A percentile compares a stretch with the other conserved stretches of the same genome.
Evolutionary conservation across 1,140 invertebrate species (phyloP).

Genomic region (Atopsyche davidsoni): DNA sequence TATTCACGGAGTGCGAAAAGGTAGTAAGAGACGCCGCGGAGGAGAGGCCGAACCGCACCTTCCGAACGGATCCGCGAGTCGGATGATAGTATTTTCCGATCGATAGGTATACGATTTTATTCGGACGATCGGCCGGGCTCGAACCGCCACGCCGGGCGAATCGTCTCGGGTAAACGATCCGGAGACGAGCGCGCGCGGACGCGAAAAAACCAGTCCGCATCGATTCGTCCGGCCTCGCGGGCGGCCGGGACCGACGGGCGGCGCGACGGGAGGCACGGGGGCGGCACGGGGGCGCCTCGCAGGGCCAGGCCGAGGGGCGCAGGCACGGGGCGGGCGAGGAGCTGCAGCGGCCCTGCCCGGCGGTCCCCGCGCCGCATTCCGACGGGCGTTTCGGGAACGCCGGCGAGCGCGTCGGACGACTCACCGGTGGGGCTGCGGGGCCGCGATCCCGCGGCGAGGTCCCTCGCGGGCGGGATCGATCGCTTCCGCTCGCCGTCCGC

Average conservation of each 20-base stretch:
- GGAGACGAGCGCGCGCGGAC: constrained; percentile 3
- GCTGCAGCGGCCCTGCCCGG: constrained; percentile 20
- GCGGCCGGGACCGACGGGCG: background rate
- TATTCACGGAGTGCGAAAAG: too few species aligned
- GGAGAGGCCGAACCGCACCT: too few species aligned
- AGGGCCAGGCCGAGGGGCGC: constrained; percentile 15
- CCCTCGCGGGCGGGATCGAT: constrained; percentile 32
- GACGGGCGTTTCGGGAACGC: constrained; percentile 28
- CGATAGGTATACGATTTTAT: too few species aligned
- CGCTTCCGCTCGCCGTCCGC: background rate
- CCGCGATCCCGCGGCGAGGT: constrained; percentile 9
- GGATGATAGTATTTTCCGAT: too few species aligned
- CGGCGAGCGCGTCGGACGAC: constrained; percentile 1
- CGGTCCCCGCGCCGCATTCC: constrained; percentile 37
- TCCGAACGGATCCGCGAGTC: too few species aligned
- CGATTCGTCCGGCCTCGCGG: constrained; percentile 33
- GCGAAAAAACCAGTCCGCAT: too few species aligned
- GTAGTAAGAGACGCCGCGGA: too few species aligned
- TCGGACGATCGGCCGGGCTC: too few species aligned
- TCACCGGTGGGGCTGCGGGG: constrained; percentile 8
- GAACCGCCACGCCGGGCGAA: too few species aligned
- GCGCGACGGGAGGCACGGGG: background rate
- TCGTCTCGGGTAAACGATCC: too few species aligned
- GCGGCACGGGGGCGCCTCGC: background rate
- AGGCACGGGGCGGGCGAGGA: constrained; percentile 30